Evolutionary conservation across 2,888 invertebrate genomes (phyloP).

Genomic region (Chesias legatella): DNA sequence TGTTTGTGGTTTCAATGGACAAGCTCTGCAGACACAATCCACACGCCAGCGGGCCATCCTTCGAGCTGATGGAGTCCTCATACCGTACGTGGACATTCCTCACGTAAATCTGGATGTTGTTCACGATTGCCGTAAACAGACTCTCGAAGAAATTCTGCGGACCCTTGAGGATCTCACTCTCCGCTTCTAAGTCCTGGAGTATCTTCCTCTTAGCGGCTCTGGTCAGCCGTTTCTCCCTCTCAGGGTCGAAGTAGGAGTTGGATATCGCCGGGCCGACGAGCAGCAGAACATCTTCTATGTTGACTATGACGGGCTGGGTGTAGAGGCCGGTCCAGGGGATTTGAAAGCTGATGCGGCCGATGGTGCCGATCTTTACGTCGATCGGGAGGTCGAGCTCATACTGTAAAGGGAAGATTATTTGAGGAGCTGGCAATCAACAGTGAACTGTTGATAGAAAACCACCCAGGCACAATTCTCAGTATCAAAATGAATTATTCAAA

Average conservation of each 20-base stretch:
- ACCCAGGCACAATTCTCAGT: too few species aligned
- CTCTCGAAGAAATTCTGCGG: constrained; percentile 86
- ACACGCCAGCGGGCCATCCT: constrained; percentile 84
- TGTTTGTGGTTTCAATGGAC: constrained; percentile 90
- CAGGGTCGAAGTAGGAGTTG: constrained; percentile 84
- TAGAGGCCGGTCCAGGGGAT: constrained; percentile 90
- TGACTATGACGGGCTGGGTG: constrained; percentile 85
- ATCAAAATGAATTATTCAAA: too few species aligned
- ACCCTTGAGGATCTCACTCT: constrained; percentile 80
- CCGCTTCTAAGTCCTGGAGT: constrained; percentile 83
- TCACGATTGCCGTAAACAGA: constrained; percentile 86
- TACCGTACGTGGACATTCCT: constrained; percentile 90
- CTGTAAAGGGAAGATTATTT: constrained; percentile 70
- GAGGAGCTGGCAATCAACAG: too few species aligned
- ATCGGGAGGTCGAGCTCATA: constrained; percentile 90
- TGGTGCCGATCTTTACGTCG: constrained; percentile 89
- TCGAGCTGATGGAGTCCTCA: constrained; percentile 86
- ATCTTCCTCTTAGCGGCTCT: constrained; percentile 87
- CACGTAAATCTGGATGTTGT: constrained; percentile 89
- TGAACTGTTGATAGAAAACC: too few species aligned
- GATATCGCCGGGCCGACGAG: constrained; percentile 88
- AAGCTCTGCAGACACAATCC: constrained; percentile 89
- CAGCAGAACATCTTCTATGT: constrained; percentile 88
- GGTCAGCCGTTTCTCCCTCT: constrained; percentile 85
- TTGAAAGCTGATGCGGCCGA: constrained; percentile 86